Conservation (phyloP, 2,113 vertebrate species). For the Lonchura striata region DNA sequence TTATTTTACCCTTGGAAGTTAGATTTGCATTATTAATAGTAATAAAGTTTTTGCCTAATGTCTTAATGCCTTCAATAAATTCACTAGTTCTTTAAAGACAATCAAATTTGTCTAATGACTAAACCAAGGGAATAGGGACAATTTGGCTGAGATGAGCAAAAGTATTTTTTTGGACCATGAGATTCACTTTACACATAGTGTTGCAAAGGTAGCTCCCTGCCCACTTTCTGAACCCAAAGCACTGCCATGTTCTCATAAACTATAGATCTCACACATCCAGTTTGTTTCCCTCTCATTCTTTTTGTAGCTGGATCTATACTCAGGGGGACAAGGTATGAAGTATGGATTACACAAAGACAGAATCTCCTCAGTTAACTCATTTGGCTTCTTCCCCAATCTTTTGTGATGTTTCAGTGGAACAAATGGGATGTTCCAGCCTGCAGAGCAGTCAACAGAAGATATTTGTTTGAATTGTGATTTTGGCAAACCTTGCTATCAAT, state of each 20-base stretch:
- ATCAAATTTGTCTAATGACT: neutral
- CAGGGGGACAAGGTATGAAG: neutral
- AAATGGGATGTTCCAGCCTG: neutral
- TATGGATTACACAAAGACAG: neutral
- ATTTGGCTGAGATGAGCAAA: neutral
- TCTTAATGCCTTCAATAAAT: neutral
- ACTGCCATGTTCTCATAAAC: neutral
- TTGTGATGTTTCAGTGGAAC: constrained; percentile 12
- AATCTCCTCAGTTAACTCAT: neutral
- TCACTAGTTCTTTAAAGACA: neutral
- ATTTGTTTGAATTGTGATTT: constrained; percentile 1
- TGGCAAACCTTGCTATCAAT: neutral
- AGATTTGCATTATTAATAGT: neutral
- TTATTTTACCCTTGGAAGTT: neutral
- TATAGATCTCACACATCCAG: neutral
- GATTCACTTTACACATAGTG: rapidly evolving
- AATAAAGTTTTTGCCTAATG: neutral
- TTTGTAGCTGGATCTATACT: neutral
- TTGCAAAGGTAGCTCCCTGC: neutral
- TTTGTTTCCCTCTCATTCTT: neutral
- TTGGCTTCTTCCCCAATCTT: neutral
- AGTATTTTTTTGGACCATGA: neutral
- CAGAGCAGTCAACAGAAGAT: neutral
- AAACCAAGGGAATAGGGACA: neutral
- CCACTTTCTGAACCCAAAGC: neutral